Evolutionary conservation across 2,797 vertebrate species (phyloP), one percentile per base, ranked within the genome.

Genomic region (Artibeus lituratus): DNA sequence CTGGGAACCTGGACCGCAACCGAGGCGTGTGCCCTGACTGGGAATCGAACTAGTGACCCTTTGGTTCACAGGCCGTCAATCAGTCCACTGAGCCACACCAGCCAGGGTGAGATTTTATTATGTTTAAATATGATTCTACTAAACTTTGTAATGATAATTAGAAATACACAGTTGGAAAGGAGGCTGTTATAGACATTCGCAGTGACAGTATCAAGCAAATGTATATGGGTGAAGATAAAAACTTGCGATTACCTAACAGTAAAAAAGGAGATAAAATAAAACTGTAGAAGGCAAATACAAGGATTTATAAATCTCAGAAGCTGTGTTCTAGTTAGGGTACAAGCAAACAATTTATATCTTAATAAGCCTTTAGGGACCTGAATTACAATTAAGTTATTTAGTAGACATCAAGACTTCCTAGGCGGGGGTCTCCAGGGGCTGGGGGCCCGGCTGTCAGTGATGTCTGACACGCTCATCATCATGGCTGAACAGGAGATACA

Each of bases 211-310:
- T 85, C 59, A 78, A 32, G 70, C 86, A 87, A 78, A 5, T 62
- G 26, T 76, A 57, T 94, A 78, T 96, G 65, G 92, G 44, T 92
- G 22, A 76, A 39, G 47, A 85, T 94, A 70, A 90, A 69, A 84
- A 83, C 69, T 59, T 65, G 16, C 32, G 26, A 57, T 88, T 86
- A 72, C 42, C 80, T 93, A 86, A 78, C 47, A 77, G 7, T 57
- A 72, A 90, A 55, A 86, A 90, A 72, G 47, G 62, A 72, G 49
- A 18, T 82, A 21, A 67, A 21, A 53, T n/a, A 76, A 26, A 44
- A 32, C 4, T 42, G 10, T 42, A 69, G 78, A 86, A 90, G 87
- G 26, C 53, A 80, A 90, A 93, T 47, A 87, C 22, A 29, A 29
- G 26, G n/a, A 42, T 51, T 84, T 80, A 67, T 70, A 95, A 95